Percentiles rank a stretch among this genome's conserved stretches.
Evolutionary conservation across 2,113 vertebrate genomes (phyloP).

Genomic region (Grammomys dolichurus): DNA sequence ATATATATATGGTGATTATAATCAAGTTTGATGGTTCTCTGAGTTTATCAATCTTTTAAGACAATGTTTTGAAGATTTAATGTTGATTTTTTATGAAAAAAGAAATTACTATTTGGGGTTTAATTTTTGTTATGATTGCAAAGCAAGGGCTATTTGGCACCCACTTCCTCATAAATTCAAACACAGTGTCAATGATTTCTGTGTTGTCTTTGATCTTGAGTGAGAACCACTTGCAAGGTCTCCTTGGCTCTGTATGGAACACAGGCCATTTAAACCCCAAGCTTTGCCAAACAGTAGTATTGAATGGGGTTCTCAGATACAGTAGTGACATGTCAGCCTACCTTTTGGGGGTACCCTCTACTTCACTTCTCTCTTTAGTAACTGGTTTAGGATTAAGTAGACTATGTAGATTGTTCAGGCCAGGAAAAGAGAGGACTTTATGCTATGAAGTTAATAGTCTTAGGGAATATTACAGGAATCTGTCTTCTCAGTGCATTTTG

Average conservation of each 20-base stretch:
- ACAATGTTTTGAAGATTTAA: background rate
- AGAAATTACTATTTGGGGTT: slow-evolving; percentile 40
- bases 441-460: background rate
- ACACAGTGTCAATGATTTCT: background rate
- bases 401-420: background rate
- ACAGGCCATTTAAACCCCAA: background rate
- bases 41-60: background rate
- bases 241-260: background rate
- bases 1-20: background rate
- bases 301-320: background rate
- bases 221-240: background rate
- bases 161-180: background rate
- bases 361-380: background rate
- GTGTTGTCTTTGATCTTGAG: background rate
- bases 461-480: background rate
- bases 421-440: slow-evolving; percentile 5
- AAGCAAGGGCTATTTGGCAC: background rate
- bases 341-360: background rate
- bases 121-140: slow-evolving; percentile 1
- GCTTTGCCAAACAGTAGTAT: background rate
- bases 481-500: slow-evolving; percentile 16
- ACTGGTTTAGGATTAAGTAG: background rate
- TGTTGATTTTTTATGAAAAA: slow-evolving; percentile 32
- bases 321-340: background rate
- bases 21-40: background rate